Percentiles rank a stretch among this genome's conserved stretches.
phyloP scores from a whole-genome alignment of 2,888 invertebrate species.

The Pteria penguin region DNA sequence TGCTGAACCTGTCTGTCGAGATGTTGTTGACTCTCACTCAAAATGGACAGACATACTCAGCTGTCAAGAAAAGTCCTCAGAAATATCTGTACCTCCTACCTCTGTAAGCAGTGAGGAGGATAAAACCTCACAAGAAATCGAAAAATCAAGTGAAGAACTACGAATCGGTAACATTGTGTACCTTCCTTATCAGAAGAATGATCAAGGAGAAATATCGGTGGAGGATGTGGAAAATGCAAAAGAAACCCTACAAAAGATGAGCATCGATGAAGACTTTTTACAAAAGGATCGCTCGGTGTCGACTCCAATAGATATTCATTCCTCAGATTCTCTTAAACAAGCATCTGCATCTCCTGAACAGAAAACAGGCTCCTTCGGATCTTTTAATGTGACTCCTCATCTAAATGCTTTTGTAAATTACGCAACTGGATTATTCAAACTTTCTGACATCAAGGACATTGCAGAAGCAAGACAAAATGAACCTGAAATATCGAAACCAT shows the following conservation, averaged over 20 bases:
- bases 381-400: conserved; percentile 67
- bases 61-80: background rate
- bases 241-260: conserved; percentile 30
- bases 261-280: conserved; percentile 52
- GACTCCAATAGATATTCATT: conserved; percentile 39
- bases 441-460: conserved; percentile 61
- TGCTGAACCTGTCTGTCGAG: conserved; percentile 19
- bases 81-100: background rate
- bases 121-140: background rate
- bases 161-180: background rate
- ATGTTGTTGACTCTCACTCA: background rate
- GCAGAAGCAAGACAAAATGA: conserved; percentile 49
- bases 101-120: background rate
- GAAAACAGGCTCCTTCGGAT: conserved; percentile 59
- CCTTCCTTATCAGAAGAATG: background rate
- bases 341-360: conserved; percentile 32
- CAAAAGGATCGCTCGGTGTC: conserved; percentile 48
- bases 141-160: background rate
- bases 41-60: background rate
- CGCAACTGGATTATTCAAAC: conserved; percentile 92
- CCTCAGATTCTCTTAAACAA: conserved; percentile 18
- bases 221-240: conserved; percentile 28
- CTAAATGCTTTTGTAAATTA: conserved; percentile 90
- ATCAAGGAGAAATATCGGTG: background rate
- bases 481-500: conserved; percentile 18